phyloP scores from a whole-genome alignment of 2,888 invertebrate genomes.

The Rhynchonema sp. region DNA sequence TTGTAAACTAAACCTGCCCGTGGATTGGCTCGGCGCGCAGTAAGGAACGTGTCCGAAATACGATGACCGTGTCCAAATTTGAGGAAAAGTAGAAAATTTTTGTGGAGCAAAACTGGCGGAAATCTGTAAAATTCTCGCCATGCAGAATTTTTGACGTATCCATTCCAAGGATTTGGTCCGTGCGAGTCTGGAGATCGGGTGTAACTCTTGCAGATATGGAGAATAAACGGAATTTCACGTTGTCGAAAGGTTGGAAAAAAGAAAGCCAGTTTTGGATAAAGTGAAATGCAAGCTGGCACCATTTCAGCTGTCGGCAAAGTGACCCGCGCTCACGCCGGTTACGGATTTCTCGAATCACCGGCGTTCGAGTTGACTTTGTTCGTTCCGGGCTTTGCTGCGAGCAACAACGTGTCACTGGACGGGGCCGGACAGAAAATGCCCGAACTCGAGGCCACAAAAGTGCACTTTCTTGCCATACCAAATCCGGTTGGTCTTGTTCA shows the following conservation, averaged over 20 bases:
- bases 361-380: neutral
- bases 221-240: too few species aligned
- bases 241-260: too few species aligned
- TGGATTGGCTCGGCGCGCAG: too few species aligned
- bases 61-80: too few species aligned
- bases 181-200: neutral
- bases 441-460: neutral
- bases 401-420: neutral
- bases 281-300: too few species aligned
- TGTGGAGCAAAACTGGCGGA: too few species aligned
- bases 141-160: neutral
- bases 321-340: neutral
- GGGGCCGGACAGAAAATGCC: neutral
- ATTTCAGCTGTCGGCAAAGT: neutral
- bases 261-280: too few species aligned
- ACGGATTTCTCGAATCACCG: neutral
- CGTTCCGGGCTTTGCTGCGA: constrained; percentile 1
- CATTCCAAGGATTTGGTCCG: neutral
- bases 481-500: neutral
- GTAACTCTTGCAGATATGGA: too few species aligned
- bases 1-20: too few species aligned
- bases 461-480: constrained; percentile 1
- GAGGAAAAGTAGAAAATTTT: too few species aligned
- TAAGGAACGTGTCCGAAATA: too few species aligned
- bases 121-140: too few species aligned